A percentile compares a stretch with the other conserved stretches of the same genome.
These are phyloP conservation scores for Equus quagga DNA, from an alignment of 2,113 vertebrate species.

Conservation along the genomic window DNA sequence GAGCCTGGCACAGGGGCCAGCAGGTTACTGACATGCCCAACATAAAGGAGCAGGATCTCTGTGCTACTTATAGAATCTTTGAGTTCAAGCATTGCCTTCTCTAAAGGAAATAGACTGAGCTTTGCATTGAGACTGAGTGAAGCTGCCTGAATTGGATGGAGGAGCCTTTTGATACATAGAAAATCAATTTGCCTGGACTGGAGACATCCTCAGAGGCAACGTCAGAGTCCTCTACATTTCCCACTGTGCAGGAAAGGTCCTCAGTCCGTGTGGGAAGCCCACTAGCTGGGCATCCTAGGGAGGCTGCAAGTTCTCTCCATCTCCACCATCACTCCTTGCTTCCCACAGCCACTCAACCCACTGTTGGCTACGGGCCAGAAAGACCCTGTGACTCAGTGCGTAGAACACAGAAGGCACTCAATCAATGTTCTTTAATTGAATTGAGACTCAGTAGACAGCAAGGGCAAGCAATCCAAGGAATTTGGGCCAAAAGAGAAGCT, in stretches of 20 bases:
- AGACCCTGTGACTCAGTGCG: not conserved
- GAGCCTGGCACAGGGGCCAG: not conserved
- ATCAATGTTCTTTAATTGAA: slow-evolving; percentile 47
- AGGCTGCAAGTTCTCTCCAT: not conserved
- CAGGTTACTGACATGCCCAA: not conserved
- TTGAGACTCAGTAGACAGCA: not conserved
- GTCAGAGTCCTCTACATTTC: not conserved
- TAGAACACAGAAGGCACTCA: not conserved
- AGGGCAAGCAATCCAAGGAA: slow-evolving; percentile 50
- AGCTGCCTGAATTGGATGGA: not conserved
- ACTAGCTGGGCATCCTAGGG: not conserved
- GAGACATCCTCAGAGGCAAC: not conserved
- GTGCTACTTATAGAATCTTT: not conserved
- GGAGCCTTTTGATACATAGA: not conserved
- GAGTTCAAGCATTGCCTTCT: not conserved
- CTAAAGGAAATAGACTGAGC: not conserved
- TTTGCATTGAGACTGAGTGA: slow-evolving; percentile 38
- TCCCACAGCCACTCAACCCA: not conserved
- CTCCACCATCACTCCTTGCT: not conserved
- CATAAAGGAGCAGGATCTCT: not conserved
- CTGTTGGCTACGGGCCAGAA: not conserved
- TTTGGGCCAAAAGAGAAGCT: not conserved
- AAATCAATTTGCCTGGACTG: not conserved
- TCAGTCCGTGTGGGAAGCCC: not conserved
- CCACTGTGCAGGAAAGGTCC: not conserved